A percentile compares a stretch with the other conserved stretches of the same genome.
Evolutionary conservation across 2,113 vertebrate genomes (phyloP).

Genomic region (Hydrolagus affinis): DNA sequence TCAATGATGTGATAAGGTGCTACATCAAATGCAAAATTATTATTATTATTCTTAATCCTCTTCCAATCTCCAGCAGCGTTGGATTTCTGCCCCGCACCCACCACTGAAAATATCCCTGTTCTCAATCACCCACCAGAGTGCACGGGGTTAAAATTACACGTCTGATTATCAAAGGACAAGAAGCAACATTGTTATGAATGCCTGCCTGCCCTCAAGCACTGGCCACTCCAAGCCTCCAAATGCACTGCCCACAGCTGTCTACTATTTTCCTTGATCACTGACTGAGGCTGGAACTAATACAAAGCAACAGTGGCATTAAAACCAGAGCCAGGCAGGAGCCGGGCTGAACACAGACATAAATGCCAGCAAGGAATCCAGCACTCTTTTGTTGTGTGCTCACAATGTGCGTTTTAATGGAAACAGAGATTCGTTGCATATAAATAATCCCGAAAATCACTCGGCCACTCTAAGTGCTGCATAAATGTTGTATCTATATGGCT

Average conservation of each 20-base stretch:
- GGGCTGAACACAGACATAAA: not conserved
- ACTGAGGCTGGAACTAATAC: not conserved
- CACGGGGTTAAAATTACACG: constrained; percentile 16
- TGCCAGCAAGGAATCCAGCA: too few species aligned
- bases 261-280: not conserved
- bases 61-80: not conserved
- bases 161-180: constrained; percentile 14
- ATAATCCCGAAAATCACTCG: too few species aligned
- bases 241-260: not conserved
- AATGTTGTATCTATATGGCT: too few species aligned
- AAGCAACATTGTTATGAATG: constrained; percentile 9
- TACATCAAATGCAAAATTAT: too few species aligned
- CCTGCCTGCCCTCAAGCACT: not conserved
- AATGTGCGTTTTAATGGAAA: too few species aligned
- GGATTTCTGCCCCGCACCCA: not conserved
- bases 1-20: too few species aligned
- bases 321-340: not conserved
- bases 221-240: not conserved
- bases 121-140: not conserved
- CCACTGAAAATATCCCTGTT: too few species aligned
- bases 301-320: too few species aligned
- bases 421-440: too few species aligned
- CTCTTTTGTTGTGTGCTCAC: too few species aligned
- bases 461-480: too few species aligned
- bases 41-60: not conserved